Evolutionary conservation across 1,140 invertebrate species (phyloP).

Genomic region (Dendroctonus valens): DNA sequence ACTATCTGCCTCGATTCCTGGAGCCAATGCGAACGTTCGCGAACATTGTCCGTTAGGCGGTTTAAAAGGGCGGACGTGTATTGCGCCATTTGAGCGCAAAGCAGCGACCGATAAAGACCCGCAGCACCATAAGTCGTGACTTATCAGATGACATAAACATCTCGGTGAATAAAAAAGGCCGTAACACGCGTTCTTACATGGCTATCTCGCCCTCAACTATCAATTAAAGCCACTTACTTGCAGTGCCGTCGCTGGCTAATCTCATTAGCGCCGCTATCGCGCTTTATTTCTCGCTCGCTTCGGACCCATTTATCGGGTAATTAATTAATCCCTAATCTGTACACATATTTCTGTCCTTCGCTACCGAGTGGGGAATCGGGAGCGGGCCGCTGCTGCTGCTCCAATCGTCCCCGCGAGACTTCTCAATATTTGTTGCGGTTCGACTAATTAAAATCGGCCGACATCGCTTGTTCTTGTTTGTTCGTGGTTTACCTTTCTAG

Average conservation of each 20-base stretch:
- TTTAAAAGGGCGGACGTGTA: not conserved
- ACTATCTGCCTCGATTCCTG: no score
- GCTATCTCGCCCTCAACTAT: slow-evolving; percentile 44
- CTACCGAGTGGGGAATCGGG: slow-evolving; percentile 31
- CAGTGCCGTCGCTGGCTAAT: slow-evolving; percentile 42
- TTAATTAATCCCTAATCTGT: slow-evolving; percentile 48
- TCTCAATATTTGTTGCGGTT: slow-evolving; percentile 30
- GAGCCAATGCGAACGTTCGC: no score
- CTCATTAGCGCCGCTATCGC: slow-evolving; percentile 47
- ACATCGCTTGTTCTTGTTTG: slow-evolving; percentile 11
- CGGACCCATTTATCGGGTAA: slow-evolving; percentile 44
- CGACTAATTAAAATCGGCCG: slow-evolving; percentile 34
- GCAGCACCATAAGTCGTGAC: slow-evolving; percentile 22
- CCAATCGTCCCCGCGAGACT: slow-evolving; percentile 19
- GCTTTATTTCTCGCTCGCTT: slow-evolving; percentile 43
- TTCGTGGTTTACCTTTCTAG: not conserved
- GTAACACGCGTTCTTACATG: slow-evolving; percentile 42
- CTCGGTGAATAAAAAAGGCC: slow-evolving; percentile 34
- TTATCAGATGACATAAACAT: slow-evolving; percentile 45
- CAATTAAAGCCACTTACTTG: slow-evolving; percentile 41
- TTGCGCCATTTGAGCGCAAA: slow-evolving; percentile 13
- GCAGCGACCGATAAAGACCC: slow-evolving; percentile 4
- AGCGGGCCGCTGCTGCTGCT: not conserved
- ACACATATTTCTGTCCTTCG: slow-evolving; percentile 40
- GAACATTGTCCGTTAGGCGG: no score